Evolutionary conservation across 2,797 vertebrate genomes (phyloP).

Genomic region (Poeciliopsis turneri): DNA sequence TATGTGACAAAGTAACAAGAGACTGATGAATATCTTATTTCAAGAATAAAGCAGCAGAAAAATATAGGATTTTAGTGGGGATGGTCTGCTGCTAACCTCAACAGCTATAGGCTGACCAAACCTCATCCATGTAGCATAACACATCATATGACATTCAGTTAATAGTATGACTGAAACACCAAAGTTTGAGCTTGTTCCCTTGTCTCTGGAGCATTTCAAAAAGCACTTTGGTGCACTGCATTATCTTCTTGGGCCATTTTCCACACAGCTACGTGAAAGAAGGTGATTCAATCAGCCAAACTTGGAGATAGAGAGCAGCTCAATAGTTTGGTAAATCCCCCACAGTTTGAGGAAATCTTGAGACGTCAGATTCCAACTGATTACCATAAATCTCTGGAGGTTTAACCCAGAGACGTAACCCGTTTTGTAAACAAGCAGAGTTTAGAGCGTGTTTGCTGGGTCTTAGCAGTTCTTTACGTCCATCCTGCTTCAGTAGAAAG

Average conservation of each 20-base stretch:
- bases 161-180: not conserved
- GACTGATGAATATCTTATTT: not conserved
- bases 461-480: slow-evolving; percentile 47
- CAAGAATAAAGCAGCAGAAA: not conserved
- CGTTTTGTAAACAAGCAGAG: slow-evolving; percentile 71
- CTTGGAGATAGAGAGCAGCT: not conserved
- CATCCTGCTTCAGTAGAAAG: slow-evolving; percentile 64
- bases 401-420: slow-evolving; percentile 59
- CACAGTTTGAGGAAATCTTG: slow-evolving; percentile 9
- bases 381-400: slow-evolving; percentile 66
- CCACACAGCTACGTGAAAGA: not conserved
- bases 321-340: slow-evolving; percentile 21
- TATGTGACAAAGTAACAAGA: not conserved
- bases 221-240: slow-evolving; percentile 3
- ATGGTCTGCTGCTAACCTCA: too few species aligned
- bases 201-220: slow-evolving; percentile 4
- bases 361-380: slow-evolving; percentile 57
- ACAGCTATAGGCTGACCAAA: not conserved
- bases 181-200: not conserved
- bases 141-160: not conserved
- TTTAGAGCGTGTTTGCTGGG: slow-evolving; percentile 25
- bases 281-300: slow-evolving; percentile 23
- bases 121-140: not conserved
- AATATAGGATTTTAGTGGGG: too few species aligned
- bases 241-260: slow-evolving; percentile 24